Base-by-base conservation (phyloP, 2,888 invertebrate species). In the Pheosia gnoma region DNA sequence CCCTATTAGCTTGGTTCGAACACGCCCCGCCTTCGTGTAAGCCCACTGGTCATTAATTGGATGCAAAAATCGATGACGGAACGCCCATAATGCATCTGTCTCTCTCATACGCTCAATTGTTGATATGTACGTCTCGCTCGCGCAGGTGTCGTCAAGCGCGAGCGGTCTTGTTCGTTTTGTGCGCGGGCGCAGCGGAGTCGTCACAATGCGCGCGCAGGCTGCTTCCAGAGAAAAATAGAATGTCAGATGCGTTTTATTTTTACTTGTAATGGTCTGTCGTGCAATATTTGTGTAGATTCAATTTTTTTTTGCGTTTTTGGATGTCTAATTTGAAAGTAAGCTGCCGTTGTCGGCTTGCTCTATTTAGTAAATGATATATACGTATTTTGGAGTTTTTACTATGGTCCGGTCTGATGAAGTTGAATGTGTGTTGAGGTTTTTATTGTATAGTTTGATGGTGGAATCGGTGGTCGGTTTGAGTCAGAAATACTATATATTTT, bases 41-140 rank as follows among this genome's bases (percentile, higher is more conserved):
- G 91, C 91, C 90, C 93, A 92, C 89, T 93, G 92, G 92, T 81
- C 93, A 90, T 93, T 91, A 93, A 93, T 93, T 93, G 93, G 93
- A 85, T 84, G 85, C 84, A 77, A 87, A 87, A 87, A 82, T 88
- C 80, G 83, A 88, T 79, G 83, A 81, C 77, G 88, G 74, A 87
- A 89, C 93, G 93, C 93, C 93, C 87, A 83, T 83, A 70, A 54
- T 75, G 74, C 63, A 58, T 6, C 78, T 56, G 57, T 87, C 88
- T 82, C 84, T 59, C 59, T 91, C 78, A 61, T 13, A 65, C 74
- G 0, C 45, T 13, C 0, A 2, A 3, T 2, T 13, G 13, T 37
- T 11, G 9, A 58, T 78, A 75, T 68, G 2, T 62, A 78, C 66
- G 67, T 80, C 80, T 83, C 84, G 58, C 64, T 80, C 79, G 62